Percentiles rank a stretch among this genome's conserved stretches.
Conservation (phyloP, 1,140 invertebrate species). For the Hyles vespertilio region DNA sequence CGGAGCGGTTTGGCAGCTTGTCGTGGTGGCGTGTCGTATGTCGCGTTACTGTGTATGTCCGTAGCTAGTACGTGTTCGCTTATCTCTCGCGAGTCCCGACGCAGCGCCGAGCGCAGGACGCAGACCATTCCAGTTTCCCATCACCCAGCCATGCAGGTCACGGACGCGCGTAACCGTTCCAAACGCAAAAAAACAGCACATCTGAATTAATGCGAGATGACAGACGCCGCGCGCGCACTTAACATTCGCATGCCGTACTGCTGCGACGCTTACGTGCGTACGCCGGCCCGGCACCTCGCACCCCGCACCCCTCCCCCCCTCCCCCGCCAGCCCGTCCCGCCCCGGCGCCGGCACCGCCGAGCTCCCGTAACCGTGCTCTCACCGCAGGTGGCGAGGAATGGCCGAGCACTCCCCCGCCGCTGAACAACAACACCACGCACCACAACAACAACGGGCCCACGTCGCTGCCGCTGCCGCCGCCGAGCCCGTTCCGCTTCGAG, state of each 20-base stretch:
- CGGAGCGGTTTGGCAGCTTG: no score
- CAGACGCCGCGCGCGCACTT: constrained; percentile 45
- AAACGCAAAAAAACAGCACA: constrained; percentile 19
- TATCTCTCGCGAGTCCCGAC: constrained; percentile 29
- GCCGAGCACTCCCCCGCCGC: constrained; percentile 74
- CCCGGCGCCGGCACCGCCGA: constrained; percentile 56
- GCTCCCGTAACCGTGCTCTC: constrained; percentile 72
- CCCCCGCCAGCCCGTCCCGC: constrained; percentile 48
- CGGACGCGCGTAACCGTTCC: constrained; percentile 55
- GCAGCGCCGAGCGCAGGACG: constrained; percentile 43
- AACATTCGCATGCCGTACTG: constrained; percentile 42
- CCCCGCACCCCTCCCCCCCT: constrained; percentile 38
- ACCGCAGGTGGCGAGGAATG: constrained; percentile 78
- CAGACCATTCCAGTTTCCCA: constrained; percentile 47
- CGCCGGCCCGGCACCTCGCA: constrained; percentile 64
- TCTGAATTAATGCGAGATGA: constrained; percentile 45
- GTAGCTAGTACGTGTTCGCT: constrained; percentile 57
- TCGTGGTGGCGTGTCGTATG: no score
- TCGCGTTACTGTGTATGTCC: constrained; percentile 28
- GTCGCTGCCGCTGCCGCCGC: constrained; percentile 62
- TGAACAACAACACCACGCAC: constrained; percentile 77
- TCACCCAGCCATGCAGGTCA: constrained; percentile 44
- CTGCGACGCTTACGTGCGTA: constrained; percentile 52
- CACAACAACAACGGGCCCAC: constrained; percentile 76
- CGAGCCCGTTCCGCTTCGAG: constrained; percentile 86